Evolutionary conservation across 2,888 invertebrate species (phyloP).

Genomic region (Pheosia tremula): DNA sequence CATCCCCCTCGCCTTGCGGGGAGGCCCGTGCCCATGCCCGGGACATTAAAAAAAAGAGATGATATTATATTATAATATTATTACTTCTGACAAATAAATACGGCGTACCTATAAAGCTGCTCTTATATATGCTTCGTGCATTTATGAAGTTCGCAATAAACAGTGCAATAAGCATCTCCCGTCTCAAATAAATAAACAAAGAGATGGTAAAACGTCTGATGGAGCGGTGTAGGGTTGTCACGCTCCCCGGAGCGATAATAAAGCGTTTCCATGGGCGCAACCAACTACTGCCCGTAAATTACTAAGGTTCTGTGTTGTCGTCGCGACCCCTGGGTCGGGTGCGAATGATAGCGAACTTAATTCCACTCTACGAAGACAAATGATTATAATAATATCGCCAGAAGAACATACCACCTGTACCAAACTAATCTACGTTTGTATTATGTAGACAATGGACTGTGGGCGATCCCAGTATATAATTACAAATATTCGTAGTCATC

Average conservation of each 20-base stretch:
- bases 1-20: too few relatives aligned
- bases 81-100: too few relatives aligned
- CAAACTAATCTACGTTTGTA: too few relatives aligned
- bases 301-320: slow-evolving; percentile 56
- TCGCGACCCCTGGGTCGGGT: slow-evolving; percentile 35
- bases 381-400: too few relatives aligned
- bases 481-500: too few relatives aligned
- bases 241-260: slow-evolving; percentile 51
- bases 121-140: neutral
- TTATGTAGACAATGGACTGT: too few relatives aligned
- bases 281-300: slow-evolving; percentile 59
- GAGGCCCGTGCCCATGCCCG: neutral
- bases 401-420: too few relatives aligned
- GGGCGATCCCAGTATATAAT: too few relatives aligned
- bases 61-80: too few relatives aligned
- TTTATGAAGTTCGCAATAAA: slow-evolving; percentile 2
- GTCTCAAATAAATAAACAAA: slow-evolving; percentile 10
- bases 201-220: slow-evolving; percentile 9
- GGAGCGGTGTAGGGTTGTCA: slow-evolving; percentile 29
- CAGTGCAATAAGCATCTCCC: slow-evolving; percentile 11
- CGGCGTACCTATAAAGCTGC: neutral
- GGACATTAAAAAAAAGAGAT: too few relatives aligned
- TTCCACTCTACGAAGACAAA: neutral
- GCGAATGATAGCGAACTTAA: slow-evolving; percentile 14
- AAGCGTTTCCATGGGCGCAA: slow-evolving; percentile 63